A percentile compares a stretch with the other conserved stretches of the same genome.
Conservation (phyloP, 1,140 invertebrate species). For the Drosophila paulistorum region DNA sequence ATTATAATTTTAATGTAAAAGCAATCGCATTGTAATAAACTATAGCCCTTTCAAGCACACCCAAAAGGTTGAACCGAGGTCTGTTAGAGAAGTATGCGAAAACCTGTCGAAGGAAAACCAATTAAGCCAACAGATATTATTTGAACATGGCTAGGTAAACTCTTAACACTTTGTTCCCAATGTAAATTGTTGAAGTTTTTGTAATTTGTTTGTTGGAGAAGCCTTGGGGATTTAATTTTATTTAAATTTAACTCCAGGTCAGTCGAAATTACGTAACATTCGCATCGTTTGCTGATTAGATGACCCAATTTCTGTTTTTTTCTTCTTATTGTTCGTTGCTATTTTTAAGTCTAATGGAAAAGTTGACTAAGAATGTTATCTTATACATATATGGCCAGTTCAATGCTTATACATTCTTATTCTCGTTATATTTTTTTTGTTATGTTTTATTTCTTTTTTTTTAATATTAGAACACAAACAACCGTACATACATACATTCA, state of each 20-base stretch:
- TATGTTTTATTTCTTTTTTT: not conserved
- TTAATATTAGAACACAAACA: not conserved
- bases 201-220: not conserved
- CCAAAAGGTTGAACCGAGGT: not conserved
- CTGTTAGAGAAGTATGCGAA: too few relatives aligned
- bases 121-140: too few relatives aligned
- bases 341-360: conserved; percentile 7
- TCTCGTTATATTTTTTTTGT: not conserved
- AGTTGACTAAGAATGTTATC: conserved; percentile 16
- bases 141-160: too few relatives aligned
- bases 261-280: conserved; percentile 1
- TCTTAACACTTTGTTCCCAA: too few relatives aligned
- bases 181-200: not conserved
- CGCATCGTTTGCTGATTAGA: conserved; percentile 20
- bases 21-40: too few relatives aligned
- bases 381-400: not conserved
- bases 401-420: conserved; percentile 1
- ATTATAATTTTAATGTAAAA: too few relatives aligned
- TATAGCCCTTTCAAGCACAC: not conserved
- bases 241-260: conserved; percentile 2
- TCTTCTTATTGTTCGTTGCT: not conserved
- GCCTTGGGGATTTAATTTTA: not conserved
- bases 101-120: too few relatives aligned
- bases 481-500: not conserved
- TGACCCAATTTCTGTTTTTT: conserved; percentile 14